Conservation (phyloP, 2,888 invertebrate genomes). For the Rhagonycha fulva region DNA sequence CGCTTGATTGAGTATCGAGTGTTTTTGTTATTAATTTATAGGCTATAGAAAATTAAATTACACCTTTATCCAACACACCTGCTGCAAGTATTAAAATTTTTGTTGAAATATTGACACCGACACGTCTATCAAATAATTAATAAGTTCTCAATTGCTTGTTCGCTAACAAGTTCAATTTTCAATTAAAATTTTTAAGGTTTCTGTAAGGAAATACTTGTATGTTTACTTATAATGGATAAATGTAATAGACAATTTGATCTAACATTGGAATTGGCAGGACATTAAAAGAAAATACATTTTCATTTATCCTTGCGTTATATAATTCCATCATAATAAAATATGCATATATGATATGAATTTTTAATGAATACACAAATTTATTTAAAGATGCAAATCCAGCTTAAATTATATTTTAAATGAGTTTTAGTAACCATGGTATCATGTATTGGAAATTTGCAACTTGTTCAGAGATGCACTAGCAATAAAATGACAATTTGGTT, state of each 20-base stretch:
- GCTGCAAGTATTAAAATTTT: slow-evolving; percentile 13
- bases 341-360: neutral
- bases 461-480: slow-evolving; percentile 41
- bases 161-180: neutral
- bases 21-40: slow-evolving; percentile 29
- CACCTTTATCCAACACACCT: slow-evolving; percentile 21
- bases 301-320: neutral
- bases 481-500: slow-evolving; percentile 44
- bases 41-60: slow-evolving; percentile 27
- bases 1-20: slow-evolving; percentile 28
- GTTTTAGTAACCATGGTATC: slow-evolving; percentile 29
- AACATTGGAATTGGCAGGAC: neutral
- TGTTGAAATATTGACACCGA: slow-evolving; percentile 14
- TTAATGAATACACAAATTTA: neutral
- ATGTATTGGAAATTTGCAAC: slow-evolving; percentile 44
- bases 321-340: neutral
- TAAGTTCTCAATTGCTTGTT: neutral
- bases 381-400: slow-evolving; percentile 24
- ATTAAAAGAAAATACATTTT: neutral
- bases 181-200: neutral
- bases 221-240: no score
- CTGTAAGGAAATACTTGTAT: no score
- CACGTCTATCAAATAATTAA: slow-evolving; percentile 8
- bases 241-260: neutral
- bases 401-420: slow-evolving; percentile 36